These are phyloP conservation scores for Aplodontia rufa DNA, from an alignment of 2,113 vertebrate genomes.

Conservation along the genomic window DNA sequence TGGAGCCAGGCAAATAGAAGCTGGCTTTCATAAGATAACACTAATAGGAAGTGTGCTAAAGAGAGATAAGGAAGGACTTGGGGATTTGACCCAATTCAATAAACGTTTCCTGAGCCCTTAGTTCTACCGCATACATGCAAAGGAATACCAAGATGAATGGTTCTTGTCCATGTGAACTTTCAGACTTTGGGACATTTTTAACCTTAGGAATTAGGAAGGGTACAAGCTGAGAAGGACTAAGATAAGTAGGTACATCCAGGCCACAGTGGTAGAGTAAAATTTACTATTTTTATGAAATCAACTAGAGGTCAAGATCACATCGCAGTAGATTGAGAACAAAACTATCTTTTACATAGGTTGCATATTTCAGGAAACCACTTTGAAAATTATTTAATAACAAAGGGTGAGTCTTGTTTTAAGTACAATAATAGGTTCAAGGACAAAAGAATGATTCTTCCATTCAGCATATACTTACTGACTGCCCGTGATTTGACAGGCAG, in stretches of 20 bases:
- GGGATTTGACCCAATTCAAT: background rate
- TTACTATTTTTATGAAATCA: background rate
- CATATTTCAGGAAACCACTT: background rate
- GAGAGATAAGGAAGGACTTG: conserved; percentile 46
- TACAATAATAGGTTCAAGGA: background rate
- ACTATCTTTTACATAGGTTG: background rate
- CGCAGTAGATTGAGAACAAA: background rate
- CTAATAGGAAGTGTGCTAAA: conserved; percentile 47
- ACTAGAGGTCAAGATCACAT: background rate
- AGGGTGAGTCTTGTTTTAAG: background rate
- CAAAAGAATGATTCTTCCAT: background rate
- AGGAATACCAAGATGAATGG: background rate
- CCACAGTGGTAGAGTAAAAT: background rate
- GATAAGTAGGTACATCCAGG: background rate
- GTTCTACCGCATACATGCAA: background rate
- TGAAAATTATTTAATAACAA: background rate
- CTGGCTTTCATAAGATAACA: conserved; percentile 26
- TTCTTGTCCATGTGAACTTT: background rate
- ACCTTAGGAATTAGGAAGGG: background rate
- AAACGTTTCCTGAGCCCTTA: background rate
- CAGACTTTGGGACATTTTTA: background rate
- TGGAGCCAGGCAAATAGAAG: background rate
- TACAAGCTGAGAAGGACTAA: background rate
- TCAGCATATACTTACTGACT: background rate
- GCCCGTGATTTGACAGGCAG: background rate